Base-by-base conservation (phyloP, 2,888 invertebrate genomes). In the Drosophila nr. fundita region DNA sequence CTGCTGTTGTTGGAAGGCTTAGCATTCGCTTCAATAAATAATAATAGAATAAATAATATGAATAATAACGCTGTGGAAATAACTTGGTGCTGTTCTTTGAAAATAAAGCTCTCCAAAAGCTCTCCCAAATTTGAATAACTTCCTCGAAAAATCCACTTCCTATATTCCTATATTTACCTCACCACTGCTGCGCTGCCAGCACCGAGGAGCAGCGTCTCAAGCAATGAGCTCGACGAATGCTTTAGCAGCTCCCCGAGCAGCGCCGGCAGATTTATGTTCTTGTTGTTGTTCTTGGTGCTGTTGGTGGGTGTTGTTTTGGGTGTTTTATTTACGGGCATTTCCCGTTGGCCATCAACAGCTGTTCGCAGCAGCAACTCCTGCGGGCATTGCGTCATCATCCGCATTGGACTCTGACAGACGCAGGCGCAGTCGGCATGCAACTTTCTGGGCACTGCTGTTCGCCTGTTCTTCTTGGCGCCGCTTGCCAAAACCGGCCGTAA, bases 181-280 rank as follows among this genome's bases (percentile, higher is more conserved):
- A 58, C 54, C 32, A 57, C 54, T 18, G 65, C 68, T 7, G 76
- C 86, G 62, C 86, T 86, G 86, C 88, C 85, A 63, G 82, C 76
- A 34, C 87, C 79, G 10, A 87, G 80, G 52, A 87, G 75, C 65
- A 78, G 42, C 29, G 85, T 83, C 54, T 89, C 75, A 42, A 89
- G 73, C 73, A 80, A 78, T 18, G 73, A 78, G 72, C 76, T 81
- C 15, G 88, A 76, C 34, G 87, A 79, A 15, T 86, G 87, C 65
- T 90, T 86, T 1, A 90, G 75, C 24, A 90, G 45, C 65, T 90
- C 89, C 65, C 86, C 89, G 29, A 90, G 80, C 71, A 90, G 64
- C n/a, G 74, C 79, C 76, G 86, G 82, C 72, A 83, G 63, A 68
- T 84, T 82, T 52, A 77, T 70, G 66, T 73, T 59, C 7, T 49